Evolutionary conservation across 2,113 vertebrate genomes (phyloP).

Genomic region (Lontra canadensis): DNA sequence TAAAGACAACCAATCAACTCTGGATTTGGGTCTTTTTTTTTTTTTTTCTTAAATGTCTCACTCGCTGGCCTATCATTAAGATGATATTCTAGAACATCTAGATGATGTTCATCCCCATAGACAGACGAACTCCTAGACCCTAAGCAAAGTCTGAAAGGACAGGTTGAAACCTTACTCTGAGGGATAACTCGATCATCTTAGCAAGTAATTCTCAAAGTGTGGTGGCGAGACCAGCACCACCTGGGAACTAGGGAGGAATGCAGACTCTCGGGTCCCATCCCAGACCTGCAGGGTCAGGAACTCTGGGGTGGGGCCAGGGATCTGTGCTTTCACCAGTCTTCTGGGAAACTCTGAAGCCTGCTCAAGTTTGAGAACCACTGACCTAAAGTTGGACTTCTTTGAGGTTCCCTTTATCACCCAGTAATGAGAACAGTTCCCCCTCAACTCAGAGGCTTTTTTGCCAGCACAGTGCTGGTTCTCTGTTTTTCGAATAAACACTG

Average conservation of each 20-base stretch:
- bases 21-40: not conserved
- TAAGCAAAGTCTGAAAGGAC: not conserved
- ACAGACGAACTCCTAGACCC: not conserved
- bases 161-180: not conserved
- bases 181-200: not conserved
- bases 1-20: slow-evolving; percentile 7
- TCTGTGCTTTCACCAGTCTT: not conserved
- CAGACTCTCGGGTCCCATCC: not conserved
- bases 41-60: slow-evolving; percentile 1
- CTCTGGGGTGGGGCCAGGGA: not conserved
- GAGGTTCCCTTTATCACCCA: not conserved
- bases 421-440: not conserved
- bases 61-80: not conserved
- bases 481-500: not conserved
- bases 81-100: not conserved
- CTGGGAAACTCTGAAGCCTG: not conserved
- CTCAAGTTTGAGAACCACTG: not conserved
- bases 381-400: not conserved
- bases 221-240: not conserved
- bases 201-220: not conserved
- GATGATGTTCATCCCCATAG: not conserved
- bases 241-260: not conserved
- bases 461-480: not conserved
- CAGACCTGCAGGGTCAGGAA: not conserved
- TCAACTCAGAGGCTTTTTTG: not conserved